A percentile compares a stretch with the other conserved stretches of the same genome.
Conservation (phyloP, 2,888 invertebrate genomes). For the Rotaria socialis region DNA sequence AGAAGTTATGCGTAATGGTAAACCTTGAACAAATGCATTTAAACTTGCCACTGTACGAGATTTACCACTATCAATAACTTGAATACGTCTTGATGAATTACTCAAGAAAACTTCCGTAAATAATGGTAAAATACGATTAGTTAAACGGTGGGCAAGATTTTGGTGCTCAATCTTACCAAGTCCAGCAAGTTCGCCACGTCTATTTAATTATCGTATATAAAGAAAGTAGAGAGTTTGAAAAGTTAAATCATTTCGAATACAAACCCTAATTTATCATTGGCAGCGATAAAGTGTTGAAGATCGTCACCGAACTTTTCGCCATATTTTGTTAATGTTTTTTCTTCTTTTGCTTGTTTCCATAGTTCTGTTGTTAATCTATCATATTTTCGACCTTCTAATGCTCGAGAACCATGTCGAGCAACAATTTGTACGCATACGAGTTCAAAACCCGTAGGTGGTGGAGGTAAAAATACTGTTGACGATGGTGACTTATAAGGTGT, state of each 20-base stretch:
- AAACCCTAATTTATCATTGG: neutral
- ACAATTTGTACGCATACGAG: neutral
- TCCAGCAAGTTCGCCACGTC: neutral
- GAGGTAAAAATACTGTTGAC: neutral
- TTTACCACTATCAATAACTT: neutral
- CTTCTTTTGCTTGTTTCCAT: neutral
- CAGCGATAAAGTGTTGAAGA: neutral
- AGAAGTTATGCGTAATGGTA: neutral
- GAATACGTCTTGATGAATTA: neutral
- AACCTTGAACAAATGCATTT: neutral
- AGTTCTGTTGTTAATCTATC: neutral
- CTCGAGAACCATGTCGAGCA: neutral
- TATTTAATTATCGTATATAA: neutral
- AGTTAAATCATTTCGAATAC: neutral
- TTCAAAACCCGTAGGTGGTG: neutral
- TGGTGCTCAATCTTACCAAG: neutral
- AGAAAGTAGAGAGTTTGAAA: neutral
- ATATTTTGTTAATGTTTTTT: neutral
- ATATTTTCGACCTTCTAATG: slow-evolving; percentile 23
- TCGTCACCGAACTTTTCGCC: neutral
- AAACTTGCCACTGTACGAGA: neutral
- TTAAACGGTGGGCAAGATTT: neutral
- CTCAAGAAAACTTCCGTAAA: neutral
- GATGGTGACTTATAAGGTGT: neutral
- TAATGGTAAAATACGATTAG: neutral